phyloP scores from a whole-genome alignment of 2,113 vertebrate species.

The Enhydra lutris region DNA sequence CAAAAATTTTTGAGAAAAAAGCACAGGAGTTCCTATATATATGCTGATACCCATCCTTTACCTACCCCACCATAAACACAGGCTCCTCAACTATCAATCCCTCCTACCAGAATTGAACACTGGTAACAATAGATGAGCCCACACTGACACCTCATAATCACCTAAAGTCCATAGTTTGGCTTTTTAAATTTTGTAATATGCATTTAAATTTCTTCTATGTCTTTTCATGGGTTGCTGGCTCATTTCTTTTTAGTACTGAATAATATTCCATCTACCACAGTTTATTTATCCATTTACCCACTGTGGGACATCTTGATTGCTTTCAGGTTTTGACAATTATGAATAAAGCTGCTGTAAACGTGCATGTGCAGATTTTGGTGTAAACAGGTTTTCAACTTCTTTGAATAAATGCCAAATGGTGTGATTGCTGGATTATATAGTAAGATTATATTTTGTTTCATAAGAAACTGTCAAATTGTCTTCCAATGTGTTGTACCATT shows the following conservation, averaged over 20 bases:
- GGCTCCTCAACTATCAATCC: neutral
- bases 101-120: neutral
- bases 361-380: neutral
- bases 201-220: neutral
- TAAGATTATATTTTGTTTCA: neutral
- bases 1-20: neutral
- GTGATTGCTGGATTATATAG: neutral
- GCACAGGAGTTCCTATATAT: neutral
- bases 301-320: neutral
- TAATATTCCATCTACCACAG: neutral
- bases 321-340: neutral
- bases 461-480: neutral
- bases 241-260: neutral
- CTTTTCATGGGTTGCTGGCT: neutral
- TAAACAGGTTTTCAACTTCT: neutral
- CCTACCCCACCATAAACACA: neutral
- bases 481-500: neutral
- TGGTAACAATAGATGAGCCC: neutral
- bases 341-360: neutral
- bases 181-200: neutral
- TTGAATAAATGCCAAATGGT: neutral
- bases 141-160: neutral
- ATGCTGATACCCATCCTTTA: neutral
- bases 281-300: neutral
- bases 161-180: neutral